These are phyloP conservation scores for Polydrusus cervinus DNA, from an alignment of 2,888 invertebrate species.

Conservation along the genomic window DNA sequence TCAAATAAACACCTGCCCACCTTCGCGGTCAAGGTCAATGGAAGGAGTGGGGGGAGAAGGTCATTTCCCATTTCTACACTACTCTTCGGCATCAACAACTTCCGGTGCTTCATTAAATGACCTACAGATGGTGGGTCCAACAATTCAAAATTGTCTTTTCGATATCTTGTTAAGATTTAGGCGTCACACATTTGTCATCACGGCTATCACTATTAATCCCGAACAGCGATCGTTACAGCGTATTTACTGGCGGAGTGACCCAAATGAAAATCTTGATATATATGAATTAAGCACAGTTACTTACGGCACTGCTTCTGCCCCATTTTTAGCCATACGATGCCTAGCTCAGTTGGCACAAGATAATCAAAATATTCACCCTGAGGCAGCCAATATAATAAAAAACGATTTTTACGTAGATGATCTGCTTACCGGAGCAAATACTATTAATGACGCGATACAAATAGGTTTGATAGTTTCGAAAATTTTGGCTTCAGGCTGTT, in stretches of 20 bases:
- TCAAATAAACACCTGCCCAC: too few relatives aligned
- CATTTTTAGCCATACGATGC: conserved; percentile 45
- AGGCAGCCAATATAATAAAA: conserved; percentile 12
- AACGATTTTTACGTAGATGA: conserved; percentile 24
- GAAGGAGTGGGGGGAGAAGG: too few relatives aligned
- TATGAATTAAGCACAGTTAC: conserved; percentile 38
- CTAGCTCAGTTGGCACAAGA: conserved; percentile 25
- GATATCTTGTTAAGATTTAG: conserved; percentile 25
- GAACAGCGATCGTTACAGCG: conserved; percentile 1
- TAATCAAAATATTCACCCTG: neutral
- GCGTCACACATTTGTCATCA: neutral
- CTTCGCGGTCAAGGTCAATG: too few relatives aligned
- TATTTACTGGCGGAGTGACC: conserved; percentile 13
- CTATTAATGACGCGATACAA: conserved; percentile 32
- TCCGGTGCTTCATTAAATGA: conserved; percentile 28
- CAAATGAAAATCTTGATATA: neutral
- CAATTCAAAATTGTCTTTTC: conserved; percentile 35
- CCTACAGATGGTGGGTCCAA: conserved; percentile 30
- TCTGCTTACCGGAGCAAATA: conserved; percentile 3
- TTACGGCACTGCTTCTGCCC: conserved; percentile 48
- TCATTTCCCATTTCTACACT: too few relatives aligned
- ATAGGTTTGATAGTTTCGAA: conserved; percentile 40
- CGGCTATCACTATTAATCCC: conserved; percentile 16
- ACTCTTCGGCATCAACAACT: neutral
- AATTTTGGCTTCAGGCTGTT: conserved; percentile 39